phyloP scores from a whole-genome alignment of 2,113 vertebrate species.

The Peromyscus leucopus region DNA sequence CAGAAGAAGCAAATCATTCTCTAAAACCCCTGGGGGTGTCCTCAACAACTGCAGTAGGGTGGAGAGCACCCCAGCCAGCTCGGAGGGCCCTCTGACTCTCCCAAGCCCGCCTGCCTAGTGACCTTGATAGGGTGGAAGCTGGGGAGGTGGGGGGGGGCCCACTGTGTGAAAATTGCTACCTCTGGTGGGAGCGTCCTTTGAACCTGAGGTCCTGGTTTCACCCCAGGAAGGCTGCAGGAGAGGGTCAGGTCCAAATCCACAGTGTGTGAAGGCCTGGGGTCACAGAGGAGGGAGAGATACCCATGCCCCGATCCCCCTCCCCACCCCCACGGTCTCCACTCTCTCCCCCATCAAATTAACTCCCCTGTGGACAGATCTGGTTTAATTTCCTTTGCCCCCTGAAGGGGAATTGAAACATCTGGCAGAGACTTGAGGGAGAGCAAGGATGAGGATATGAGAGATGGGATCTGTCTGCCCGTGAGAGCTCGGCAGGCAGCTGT shows the following conservation, averaged over 20 bases:
- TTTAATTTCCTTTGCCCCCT: slow-evolving; percentile 84
- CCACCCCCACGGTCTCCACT: background rate
- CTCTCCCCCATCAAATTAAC: slow-evolving; percentile 58
- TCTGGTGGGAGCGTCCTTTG: background rate
- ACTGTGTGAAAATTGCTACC: background rate
- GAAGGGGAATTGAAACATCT: slow-evolving; percentile 84
- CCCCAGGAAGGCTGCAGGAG: background rate
- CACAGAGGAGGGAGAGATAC: background rate
- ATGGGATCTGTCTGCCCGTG: slow-evolving; percentile 20
- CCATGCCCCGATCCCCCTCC: background rate
- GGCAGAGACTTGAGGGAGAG: slow-evolving; percentile 74
- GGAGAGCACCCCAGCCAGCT: background rate
- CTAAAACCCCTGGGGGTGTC: background rate
- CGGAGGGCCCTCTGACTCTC: background rate
- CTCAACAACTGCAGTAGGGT: background rate
- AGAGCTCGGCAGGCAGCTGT: slow-evolving; percentile 63
- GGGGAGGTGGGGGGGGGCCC: background rate
- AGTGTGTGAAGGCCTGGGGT: background rate
- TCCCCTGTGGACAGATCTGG: slow-evolving; percentile 78
- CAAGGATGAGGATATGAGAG: slow-evolving; percentile 23
- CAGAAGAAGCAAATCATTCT: background rate
- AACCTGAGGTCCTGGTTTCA: background rate
- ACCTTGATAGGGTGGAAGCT: slow-evolving; percentile 75
- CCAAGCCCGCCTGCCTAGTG: background rate
- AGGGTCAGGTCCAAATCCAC: background rate